Evolutionary conservation across 2,113 vertebrate genomes (phyloP).

Genomic region (Onychostruthus taczanowskii): DNA sequence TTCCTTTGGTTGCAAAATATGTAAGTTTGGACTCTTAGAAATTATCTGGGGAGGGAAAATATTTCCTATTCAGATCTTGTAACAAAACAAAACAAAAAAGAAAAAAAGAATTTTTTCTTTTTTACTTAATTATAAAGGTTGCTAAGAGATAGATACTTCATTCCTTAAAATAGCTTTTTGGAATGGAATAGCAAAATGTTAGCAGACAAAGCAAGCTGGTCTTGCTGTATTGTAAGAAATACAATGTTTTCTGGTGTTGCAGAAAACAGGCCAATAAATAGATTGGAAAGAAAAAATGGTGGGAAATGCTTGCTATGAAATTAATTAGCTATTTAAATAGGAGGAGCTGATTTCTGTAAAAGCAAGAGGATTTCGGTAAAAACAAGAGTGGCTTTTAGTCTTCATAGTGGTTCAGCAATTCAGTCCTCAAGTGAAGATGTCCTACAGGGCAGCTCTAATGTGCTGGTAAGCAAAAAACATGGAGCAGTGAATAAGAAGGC

Average conservation of each 20-base stretch:
- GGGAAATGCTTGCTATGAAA: neutral
- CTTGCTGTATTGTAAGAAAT: neutral
- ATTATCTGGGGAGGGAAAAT: neutral
- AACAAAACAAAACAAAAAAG: neutral
- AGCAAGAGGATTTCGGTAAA: conserved; percentile 6
- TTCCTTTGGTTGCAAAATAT: neutral
- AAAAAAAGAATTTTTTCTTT: neutral
- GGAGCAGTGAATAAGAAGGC: neutral
- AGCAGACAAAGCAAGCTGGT: neutral
- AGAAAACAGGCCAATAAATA: neutral
- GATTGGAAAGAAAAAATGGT: neutral
- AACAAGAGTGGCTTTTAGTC: neutral
- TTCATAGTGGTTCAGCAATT: neutral
- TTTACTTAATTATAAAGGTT: neutral
- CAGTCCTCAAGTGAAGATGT: neutral
- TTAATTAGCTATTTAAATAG: conserved; percentile 10
- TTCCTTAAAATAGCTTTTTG: neutral
- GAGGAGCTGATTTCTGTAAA: conserved; percentile 9
- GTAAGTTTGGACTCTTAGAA: neutral
- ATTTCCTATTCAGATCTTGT: neutral
- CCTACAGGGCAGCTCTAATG: neutral
- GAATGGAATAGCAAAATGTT: neutral
- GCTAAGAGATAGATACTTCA: neutral
- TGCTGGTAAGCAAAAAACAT: neutral
- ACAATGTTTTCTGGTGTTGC: no score